Base-by-base conservation (phyloP, 64 coral and sea anemone species). In the Montipora efflorescens region DNA sequence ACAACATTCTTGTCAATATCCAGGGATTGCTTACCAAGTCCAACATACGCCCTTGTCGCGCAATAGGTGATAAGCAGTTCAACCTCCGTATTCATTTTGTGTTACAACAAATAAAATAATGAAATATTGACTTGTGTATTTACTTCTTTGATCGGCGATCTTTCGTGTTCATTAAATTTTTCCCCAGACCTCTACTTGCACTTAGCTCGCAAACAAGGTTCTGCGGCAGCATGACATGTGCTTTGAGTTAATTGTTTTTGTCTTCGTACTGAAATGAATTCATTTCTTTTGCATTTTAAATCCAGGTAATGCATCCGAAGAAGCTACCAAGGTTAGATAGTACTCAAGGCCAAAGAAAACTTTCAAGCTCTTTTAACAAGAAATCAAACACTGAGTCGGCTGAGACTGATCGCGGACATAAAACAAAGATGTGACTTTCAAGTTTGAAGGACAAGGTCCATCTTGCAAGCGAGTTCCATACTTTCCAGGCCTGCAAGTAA, bases 51-150 rank as follows among this genome's bases (percentile, higher is more conserved):
- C 44, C 84, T 49, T 14, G 84, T 87, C 67, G 28, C 66, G 3
- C 25, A 80, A 53, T 80, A 80, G 78, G 78, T 80, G 78, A 80
- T 80, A 80, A 53, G 49, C 50, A 80, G 18, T 80, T 80, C 49
- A 53, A 59, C 23, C 48, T 80, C 16, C 0, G 48, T 21, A 80
- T 80, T 80, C 16, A 80, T 80, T 80, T 80, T 80, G 48, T 79
- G 47, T 79, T 79, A 80, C 47, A 57, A 55, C 47, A 80, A 80
- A 80, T 80, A 55, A 80, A 80, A 80, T 8, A 0, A 55, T 80
- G 78, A 80, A 59, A 80, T 80, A 59, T 80, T 57, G 78, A 80
- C 48, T 57, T 52, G 48, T 80, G 48, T 80, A 53, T 52, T 80
- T 80, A 49, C 50, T 80, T 80, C 7, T 59, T 80, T 4, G 48